Base-by-base conservation (phyloP, 2,888 invertebrate species). In the Calameuta idolon region DNA sequence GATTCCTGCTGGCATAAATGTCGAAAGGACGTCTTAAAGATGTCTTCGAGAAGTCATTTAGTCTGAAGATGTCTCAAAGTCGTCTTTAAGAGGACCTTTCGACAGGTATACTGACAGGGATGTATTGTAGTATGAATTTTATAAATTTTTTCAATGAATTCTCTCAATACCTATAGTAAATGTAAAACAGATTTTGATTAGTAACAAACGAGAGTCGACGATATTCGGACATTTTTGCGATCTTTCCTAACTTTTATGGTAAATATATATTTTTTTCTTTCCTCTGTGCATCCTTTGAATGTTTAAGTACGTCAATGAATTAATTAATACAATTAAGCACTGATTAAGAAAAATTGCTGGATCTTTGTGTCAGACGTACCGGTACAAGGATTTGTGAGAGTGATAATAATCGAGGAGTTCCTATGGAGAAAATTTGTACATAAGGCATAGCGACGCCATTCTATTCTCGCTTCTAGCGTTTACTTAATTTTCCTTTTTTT, bases 361-460 rank as follows among this genome's bases (percentile, higher is more conserved):
- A 9, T 71, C 34, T 71, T 23, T 11, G 3, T 71, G 31, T 23
- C 34, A 33, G 23, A 9, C 33, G 15, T 33, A 71, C 30, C 33
- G 33, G 23, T 31, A 34, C 11, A 34, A 31, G 30, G 31, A 23
- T 15, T 71, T 11, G 30, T 71, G 71, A 33, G 71, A 33, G 11
- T 34, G 30, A 33, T 31, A 33, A 30, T 71, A 71, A 31, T 31
- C 34, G 71, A 71, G 34, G 34, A 71, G 33, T 34, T 34, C 34
- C 31, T 33, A 71, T 33, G 34, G 55, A 55, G 55, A 55, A 55
- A 55, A 85, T 85, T 85, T 85, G 85, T 85, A 85, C 85, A 85
- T 85, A 83, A 85, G 83, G 84, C 83, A 84, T 85, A 83, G 79
- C 84, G 83, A 83, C 80, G 81, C 77, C 40, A 71, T 34, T 69